phyloP scores from a whole-genome alignment of 2,797 vertebrate genomes.

The Sylvia borin region DNA sequence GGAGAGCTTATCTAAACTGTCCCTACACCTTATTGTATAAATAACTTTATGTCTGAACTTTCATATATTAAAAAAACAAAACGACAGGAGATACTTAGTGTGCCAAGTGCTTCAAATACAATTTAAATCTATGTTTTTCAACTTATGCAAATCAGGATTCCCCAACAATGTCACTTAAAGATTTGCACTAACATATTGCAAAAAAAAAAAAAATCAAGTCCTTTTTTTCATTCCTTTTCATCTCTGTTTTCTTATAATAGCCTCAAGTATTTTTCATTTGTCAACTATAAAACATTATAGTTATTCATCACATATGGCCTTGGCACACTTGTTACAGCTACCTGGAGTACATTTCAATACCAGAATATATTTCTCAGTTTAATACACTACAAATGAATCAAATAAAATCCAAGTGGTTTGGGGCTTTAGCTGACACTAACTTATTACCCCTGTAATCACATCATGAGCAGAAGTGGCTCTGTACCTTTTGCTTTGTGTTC shows the following conservation, averaged over 20 bases:
- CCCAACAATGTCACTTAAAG: not conserved
- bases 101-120: not conserved
- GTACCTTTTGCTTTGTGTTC: not conserved
- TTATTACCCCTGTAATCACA: conserved; percentile 2
- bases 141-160: not conserved
- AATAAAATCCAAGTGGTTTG: conserved; percentile 36
- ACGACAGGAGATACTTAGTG: not conserved
- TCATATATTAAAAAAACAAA: not conserved
- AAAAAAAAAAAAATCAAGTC: not conserved
- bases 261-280: conserved; percentile 31
- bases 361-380: conserved; percentile 45
- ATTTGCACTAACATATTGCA: not conserved
- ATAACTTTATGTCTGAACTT: not conserved
- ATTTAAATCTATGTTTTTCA: not conserved
- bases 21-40: not conserved
- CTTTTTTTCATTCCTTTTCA: not conserved
- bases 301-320: conserved; percentile 23
- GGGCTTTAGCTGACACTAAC: conserved; percentile 13
- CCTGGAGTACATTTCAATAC: conserved; percentile 37
- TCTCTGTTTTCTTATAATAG: not conserved
- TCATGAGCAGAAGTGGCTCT: not conserved
- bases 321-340: conserved; percentile 30
- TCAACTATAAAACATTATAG: conserved; percentile 18
- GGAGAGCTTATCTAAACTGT: not conserved
- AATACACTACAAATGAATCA: conserved; percentile 26